Evolutionary conservation across 2,113 vertebrate species (phyloP).

Genomic region (Pteropus alecto): DNA sequence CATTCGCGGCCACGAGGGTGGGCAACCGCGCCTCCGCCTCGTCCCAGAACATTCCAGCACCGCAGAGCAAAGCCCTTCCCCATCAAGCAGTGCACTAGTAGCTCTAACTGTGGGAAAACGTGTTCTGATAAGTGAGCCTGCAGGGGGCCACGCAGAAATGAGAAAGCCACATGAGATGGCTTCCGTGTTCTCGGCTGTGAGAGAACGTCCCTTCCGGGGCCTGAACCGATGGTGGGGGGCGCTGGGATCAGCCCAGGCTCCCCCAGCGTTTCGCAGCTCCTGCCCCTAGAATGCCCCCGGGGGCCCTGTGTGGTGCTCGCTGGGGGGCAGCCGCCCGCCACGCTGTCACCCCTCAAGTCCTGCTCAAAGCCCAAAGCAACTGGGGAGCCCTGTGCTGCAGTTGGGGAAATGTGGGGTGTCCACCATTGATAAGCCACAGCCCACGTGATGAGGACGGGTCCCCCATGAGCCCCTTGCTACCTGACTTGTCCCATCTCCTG

Average conservation of each 20-base stretch:
- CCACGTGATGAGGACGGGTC: background rate
- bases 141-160: background rate
- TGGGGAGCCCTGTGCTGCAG: background rate
- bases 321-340: background rate
- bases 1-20: rapidly evolving
- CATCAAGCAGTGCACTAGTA: rapidly evolving
- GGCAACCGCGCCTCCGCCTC: no score
- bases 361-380: background rate
- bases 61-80: no score
- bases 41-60: background rate
- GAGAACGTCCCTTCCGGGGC: no score
- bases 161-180: no score
- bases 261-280: background rate
- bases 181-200: no score
- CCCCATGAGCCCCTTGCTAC: background rate
- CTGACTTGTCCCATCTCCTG: background rate
- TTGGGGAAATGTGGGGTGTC: background rate
- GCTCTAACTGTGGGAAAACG: background rate
- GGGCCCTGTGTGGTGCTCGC: background rate
- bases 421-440: background rate
- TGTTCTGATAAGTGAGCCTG: background rate
- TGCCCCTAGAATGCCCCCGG: no score
- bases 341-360: background rate
- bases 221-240: no score
- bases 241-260: background rate